Evolutionary conservation across 2,797 vertebrate species (phyloP).

Genomic region (Remorina albescens): DNA sequence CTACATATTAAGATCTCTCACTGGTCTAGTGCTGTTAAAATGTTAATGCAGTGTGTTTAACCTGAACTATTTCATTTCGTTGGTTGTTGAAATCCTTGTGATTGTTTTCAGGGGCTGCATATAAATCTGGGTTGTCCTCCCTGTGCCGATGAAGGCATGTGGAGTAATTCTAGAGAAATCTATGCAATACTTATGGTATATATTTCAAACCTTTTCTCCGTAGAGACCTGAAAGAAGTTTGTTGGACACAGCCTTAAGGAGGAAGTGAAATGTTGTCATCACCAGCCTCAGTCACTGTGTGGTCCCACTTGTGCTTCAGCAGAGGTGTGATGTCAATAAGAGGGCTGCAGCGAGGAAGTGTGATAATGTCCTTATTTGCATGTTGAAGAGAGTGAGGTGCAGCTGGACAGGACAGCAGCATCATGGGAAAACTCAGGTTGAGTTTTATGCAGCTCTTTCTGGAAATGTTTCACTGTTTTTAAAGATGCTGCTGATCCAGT

Average conservation of each 20-base stretch:
- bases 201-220: slow-evolving; percentile 32
- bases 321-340: slow-evolving; percentile 19
- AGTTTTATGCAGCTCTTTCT: neutral
- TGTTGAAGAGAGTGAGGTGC: neutral
- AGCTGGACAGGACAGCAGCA: slow-evolving; percentile 5
- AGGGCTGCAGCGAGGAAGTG: slow-evolving; percentile 45
- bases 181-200: slow-evolving; percentile 65
- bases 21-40: slow-evolving; percentile 39
- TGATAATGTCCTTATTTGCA: slow-evolving; percentile 25
- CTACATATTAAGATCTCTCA: slow-evolving; percentile 39
- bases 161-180: slow-evolving; percentile 52
- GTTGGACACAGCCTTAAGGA: slow-evolving; percentile 25
- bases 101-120: slow-evolving; percentile 42
- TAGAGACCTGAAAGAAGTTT: neutral
- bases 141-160: slow-evolving; percentile 38
- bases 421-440: slow-evolving; percentile 5
- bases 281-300: neutral
- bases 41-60: slow-evolving; percentile 59
- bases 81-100: slow-evolving; percentile 30
- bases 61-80: slow-evolving; percentile 66
- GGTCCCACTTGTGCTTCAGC: slow-evolving; percentile 21
- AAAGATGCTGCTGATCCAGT: neutral
- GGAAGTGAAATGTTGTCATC: slow-evolving; percentile 23
- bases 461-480: neutral
- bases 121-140: slow-evolving; percentile 2